Evolutionary conservation across 1,140 invertebrate genomes (phyloP).

Genomic region (Anoplolepis gracilipes): DNA sequence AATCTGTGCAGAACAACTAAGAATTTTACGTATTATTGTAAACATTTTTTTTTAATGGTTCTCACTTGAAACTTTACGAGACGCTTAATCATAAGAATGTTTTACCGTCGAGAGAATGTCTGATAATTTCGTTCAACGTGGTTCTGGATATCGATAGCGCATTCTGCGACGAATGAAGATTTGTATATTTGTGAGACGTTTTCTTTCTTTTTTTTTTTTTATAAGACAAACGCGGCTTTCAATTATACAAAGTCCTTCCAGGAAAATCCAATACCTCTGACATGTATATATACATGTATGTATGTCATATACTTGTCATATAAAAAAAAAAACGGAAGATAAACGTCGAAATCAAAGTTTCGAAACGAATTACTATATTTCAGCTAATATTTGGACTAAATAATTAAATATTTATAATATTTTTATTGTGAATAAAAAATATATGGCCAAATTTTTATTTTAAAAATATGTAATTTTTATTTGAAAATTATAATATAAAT

Average conservation of each 20-base stretch:
- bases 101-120: constrained; percentile 54
- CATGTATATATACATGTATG: neutral
- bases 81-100: constrained; percentile 67
- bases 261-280: constrained; percentile 39
- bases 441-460: neutral
- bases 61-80: constrained; percentile 69
- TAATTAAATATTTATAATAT: neutral
- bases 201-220: neutral
- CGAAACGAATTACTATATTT: neutral
- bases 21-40: constrained; percentile 74
- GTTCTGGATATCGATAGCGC: constrained; percentile 57
- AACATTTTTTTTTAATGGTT: constrained; percentile 72
- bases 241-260: neutral
- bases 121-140: constrained; percentile 39
- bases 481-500: neutral
- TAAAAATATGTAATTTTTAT: neutral
- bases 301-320: neutral
- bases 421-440: neutral
- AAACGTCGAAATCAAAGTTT: neutral
- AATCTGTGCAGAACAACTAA: constrained; percentile 52
- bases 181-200: constrained; percentile 33
- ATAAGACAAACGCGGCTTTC: neutral
- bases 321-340: neutral
- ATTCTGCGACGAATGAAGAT: constrained; percentile 41
- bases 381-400: too few species aligned